Percentiles rank a stretch among this genome's conserved stretches.
Evolutionary conservation across 2,888 invertebrate species (phyloP).

Genomic region (Agriopis leucophaearia): DNA sequence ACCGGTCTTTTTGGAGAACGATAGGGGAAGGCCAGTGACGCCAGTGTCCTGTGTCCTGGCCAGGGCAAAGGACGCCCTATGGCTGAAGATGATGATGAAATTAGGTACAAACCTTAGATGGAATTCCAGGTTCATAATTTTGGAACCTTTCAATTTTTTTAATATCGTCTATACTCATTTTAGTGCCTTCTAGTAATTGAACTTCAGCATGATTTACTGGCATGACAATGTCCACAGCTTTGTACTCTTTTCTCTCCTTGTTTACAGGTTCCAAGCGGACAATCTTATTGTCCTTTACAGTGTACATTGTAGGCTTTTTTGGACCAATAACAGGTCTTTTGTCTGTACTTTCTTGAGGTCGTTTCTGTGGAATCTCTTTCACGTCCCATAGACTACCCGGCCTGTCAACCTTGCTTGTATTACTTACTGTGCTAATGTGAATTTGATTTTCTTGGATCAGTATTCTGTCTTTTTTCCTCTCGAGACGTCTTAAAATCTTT

Average conservation of each 20-base stretch:
- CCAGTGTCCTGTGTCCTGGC: too few relatives aligned
- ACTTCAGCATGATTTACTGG: constrained; percentile 72
- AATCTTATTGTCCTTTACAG: constrained; percentile 82
- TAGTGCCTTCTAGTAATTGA: constrained; percentile 76
- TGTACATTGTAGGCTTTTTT: constrained; percentile 69
- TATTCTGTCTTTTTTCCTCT: constrained; percentile 73
- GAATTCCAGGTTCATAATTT: constrained; percentile 82
- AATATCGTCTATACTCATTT: constrained; percentile 83
- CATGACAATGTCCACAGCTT: constrained; percentile 70
- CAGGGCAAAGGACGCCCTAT: too few relatives aligned
- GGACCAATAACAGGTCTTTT: constrained; percentile 32
- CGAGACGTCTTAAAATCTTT: constrained; percentile 79
- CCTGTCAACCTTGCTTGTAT: constrained; percentile 48
- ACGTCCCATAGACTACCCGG: constrained; percentile 80
- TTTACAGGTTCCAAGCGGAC: constrained; percentile 70
- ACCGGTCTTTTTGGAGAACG: too few relatives aligned
- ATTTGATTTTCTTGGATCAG: constrained; percentile 59
- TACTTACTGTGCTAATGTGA: constrained; percentile 41
- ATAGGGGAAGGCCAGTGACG: too few relatives aligned
- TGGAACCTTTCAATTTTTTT: constrained; percentile 82
- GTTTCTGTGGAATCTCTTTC: constrained; percentile 56
- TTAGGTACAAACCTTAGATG: constrained; percentile 75
- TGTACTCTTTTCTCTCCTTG: constrained; percentile 55
- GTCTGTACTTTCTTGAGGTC: constrained; percentile 37
- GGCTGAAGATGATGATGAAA: too few relatives aligned